A percentile compares a stretch with the other conserved stretches of the same genome.
phyloP scores from a whole-genome alignment of 2,113 vertebrate species.

The Poicephalus meyeri region DNA sequence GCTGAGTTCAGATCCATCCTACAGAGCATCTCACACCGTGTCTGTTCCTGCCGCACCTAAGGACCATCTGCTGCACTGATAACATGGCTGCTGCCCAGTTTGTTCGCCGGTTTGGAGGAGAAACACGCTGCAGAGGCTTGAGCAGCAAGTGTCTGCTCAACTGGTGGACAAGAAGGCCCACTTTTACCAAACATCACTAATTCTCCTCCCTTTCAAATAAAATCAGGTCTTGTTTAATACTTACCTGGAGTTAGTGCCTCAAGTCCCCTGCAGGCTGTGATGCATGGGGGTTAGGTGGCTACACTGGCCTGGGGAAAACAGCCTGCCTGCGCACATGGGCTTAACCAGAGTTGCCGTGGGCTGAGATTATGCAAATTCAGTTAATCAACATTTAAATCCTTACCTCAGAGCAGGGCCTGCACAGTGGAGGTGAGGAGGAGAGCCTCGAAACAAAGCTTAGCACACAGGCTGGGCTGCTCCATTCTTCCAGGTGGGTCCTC shows the following conservation, averaged over 20 bases:
- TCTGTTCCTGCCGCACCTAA: neutral
- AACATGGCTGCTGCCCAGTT: neutral
- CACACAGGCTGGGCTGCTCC: neutral
- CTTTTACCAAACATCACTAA: neutral
- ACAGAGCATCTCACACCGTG: fast-evolving
- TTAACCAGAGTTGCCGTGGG: neutral
- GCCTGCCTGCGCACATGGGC: neutral
- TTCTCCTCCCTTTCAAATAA: neutral
- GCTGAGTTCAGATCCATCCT: neutral
- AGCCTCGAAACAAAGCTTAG: neutral
- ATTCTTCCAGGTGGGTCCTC: neutral
- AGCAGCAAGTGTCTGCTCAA: neutral
- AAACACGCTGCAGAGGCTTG: neutral
- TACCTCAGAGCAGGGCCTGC: neutral
- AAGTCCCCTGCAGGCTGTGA: neutral
- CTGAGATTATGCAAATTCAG: neutral
- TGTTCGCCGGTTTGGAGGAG: neutral
- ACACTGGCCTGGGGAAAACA: neutral
- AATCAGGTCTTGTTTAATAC: neutral
- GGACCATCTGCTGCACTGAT: neutral
- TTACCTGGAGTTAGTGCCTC: neutral
- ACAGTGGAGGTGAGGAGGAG: neutral
- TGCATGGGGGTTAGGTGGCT: fast-evolving
- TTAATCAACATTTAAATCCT: neutral
- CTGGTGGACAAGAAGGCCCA: neutral